phyloP scores from a whole-genome alignment of 1,140 invertebrate species.

The Drosophila mauritiana region DNA sequence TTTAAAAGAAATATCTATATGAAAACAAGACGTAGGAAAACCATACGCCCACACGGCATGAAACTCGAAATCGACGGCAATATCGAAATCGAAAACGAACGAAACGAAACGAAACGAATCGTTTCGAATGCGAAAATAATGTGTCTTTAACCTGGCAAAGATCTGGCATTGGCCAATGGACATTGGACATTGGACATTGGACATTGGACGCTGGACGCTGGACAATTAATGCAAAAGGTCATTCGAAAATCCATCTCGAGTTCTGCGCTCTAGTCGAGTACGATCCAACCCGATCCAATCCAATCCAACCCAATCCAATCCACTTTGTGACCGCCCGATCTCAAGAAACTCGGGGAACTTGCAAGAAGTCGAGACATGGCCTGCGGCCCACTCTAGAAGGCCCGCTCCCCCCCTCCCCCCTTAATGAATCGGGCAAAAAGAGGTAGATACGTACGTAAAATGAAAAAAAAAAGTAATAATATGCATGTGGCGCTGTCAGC shows the following conservation, averaged over 20 bases:
- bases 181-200: constrained; percentile 1
- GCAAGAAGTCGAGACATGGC: constrained; percentile 50
- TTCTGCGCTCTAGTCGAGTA: constrained; percentile 1
- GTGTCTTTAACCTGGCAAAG: not conserved
- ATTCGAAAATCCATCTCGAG: constrained; percentile 41
- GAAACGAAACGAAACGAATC: constrained; percentile 14
- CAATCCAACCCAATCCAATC: not conserved
- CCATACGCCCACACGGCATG: constrained; percentile 55
- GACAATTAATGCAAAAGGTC: constrained; percentile 78
- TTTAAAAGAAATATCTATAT: constrained; percentile 43
- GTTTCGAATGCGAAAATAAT: constrained; percentile 48
- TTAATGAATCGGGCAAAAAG: constrained; percentile 10
- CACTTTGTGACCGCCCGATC: constrained; percentile 1
- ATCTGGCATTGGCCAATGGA: constrained; percentile 51
- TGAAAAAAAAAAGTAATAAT: constrained; percentile 12
- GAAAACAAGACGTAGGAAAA: constrained; percentile 43
- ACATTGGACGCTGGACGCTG: constrained; percentile 13
- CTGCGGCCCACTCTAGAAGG: constrained; percentile 41
- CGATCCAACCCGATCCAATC: not conserved
- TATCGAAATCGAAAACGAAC: constrained; percentile 18
- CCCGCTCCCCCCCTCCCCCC: not conserved
- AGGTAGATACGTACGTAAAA: not conserved
- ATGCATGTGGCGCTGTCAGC: constrained; percentile 45
- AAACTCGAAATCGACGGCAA: constrained; percentile 36
- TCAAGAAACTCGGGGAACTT: constrained; percentile 10